phyloP scores from a whole-genome alignment of 2,113 vertebrate species.

The Pantherophis guttatus region DNA sequence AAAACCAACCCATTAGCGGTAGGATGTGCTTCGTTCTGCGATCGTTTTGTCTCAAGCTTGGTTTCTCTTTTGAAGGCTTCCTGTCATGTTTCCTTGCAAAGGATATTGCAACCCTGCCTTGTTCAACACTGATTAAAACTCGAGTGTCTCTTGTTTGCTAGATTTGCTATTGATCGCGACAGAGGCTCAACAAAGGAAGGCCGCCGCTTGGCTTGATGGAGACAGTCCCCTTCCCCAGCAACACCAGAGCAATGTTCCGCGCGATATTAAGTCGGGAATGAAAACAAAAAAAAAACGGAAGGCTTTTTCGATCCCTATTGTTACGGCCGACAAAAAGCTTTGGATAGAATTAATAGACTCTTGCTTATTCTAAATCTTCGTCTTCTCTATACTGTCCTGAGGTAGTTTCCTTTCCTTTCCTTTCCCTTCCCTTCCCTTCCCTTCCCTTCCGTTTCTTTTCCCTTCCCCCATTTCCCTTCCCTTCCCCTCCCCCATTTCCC shows the following conservation, averaged over 20 bases:
- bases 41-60: not conserved
- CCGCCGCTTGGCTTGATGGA: slow-evolving; percentile 64
- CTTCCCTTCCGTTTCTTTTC: not conserved
- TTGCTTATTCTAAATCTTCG: slow-evolving; percentile 16
- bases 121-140: slow-evolving; percentile 50
- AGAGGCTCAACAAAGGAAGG: slow-evolving; percentile 62
- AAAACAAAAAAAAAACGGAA: slow-evolving; percentile 43
- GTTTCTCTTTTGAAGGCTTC: slow-evolving; percentile 27
- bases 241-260: slow-evolving; percentile 53
- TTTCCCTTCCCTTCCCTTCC: not conserved
- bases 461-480: not conserved
- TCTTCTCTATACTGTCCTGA: slow-evolving; percentile 6
- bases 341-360: slow-evolving; percentile 19
- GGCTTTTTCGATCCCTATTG: slow-evolving; percentile 42
- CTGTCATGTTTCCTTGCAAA: slow-evolving; percentile 32
- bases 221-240: slow-evolving; percentile 14
- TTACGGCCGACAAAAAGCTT: slow-evolving; percentile 45
- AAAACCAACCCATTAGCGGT: not conserved
- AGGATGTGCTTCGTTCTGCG: not conserved
- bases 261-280: slow-evolving; percentile 42
- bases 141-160: slow-evolving; percentile 59
- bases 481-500: not conserved
- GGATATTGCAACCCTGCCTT: slow-evolving; percentile 35
- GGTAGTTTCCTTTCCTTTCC: not conserved
- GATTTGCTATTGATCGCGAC: slow-evolving; percentile 59